A percentile compares a stretch with the other conserved stretches of the same genome.
These are phyloP conservation scores for Vanacampus margaritifer DNA, from an alignment of 2,113 vertebrate species.

Conservation along the genomic window DNA sequence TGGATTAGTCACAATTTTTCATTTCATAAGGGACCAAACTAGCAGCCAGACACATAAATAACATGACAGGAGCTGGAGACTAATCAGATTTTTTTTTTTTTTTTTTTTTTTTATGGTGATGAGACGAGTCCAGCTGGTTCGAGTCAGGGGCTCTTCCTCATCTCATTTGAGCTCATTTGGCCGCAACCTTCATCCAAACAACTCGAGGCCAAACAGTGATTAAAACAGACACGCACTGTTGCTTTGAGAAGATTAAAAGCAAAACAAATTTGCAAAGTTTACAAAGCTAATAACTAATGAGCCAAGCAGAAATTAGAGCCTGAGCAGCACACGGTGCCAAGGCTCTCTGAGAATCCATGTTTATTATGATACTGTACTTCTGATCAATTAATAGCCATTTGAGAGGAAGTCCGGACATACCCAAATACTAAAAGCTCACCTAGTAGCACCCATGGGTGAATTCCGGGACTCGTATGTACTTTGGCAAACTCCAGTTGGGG, in stretches of 20 bases:
- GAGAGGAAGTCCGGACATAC: not conserved
- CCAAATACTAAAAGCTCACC: not conserved
- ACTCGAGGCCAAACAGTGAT: constrained; percentile 5
- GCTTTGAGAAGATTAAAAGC: not conserved
- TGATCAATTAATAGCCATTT: not conserved
- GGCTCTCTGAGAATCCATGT: not conserved
- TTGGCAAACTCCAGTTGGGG: no score
- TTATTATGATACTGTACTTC: not conserved
- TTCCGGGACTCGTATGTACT: no score
- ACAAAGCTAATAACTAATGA: not conserved
- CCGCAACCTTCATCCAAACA: not conserved
- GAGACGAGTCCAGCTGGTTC: constrained; percentile 19
- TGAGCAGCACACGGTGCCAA: not conserved
- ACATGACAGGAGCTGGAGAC: not conserved
- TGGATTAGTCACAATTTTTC: no score
- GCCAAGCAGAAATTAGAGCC: not conserved
- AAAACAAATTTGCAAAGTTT: constrained; percentile 3
- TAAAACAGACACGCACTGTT: not conserved
- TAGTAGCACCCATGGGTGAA: no score
- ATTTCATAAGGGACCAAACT: not conserved
- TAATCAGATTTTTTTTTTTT: not conserved
- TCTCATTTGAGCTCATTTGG: not conserved
- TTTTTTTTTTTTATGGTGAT: not conserved
- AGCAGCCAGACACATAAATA: not conserved
- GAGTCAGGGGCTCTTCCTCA: not conserved